Evolutionary conservation across 2,113 vertebrate genomes (phyloP).

Genomic region (Ptyas mucosa): DNA sequence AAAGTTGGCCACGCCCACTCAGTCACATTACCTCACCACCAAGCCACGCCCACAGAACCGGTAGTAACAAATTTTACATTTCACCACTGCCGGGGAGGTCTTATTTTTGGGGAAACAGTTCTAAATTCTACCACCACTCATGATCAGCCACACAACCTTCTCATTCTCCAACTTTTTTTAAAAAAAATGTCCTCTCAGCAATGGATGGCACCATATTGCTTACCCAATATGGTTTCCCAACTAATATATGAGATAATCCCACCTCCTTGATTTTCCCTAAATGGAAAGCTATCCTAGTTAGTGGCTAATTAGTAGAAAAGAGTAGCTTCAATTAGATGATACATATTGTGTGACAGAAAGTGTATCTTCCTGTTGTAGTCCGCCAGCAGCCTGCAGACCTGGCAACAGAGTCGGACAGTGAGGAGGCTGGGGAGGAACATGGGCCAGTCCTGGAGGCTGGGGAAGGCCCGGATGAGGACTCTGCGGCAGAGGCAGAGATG

Average conservation of each 20-base stretch:
- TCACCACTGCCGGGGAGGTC: no score
- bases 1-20: no score
- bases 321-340: not conserved
- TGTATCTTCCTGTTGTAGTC: not conserved
- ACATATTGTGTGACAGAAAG: not conserved
- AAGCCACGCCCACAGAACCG: no score
- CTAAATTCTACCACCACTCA: not conserved
- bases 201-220: not conserved
- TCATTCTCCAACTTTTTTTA: not conserved
- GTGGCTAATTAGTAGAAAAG: not conserved
- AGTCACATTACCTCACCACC: no score
- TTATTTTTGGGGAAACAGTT: not conserved
- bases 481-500: no score
- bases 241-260: not conserved
- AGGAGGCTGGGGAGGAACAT: no score
- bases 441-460: no score
- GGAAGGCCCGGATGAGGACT: no score
- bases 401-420: no score
- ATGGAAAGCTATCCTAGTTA: not conserved
- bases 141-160: not conserved
- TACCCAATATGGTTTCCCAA: not conserved
- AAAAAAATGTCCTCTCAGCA: not conserved
- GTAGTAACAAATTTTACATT: no score
- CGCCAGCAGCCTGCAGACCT: no score
- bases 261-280: not conserved